Evolutionary conservation across 2,797 vertebrate species (phyloP).

Genomic region (Malacoraja senta): DNA sequence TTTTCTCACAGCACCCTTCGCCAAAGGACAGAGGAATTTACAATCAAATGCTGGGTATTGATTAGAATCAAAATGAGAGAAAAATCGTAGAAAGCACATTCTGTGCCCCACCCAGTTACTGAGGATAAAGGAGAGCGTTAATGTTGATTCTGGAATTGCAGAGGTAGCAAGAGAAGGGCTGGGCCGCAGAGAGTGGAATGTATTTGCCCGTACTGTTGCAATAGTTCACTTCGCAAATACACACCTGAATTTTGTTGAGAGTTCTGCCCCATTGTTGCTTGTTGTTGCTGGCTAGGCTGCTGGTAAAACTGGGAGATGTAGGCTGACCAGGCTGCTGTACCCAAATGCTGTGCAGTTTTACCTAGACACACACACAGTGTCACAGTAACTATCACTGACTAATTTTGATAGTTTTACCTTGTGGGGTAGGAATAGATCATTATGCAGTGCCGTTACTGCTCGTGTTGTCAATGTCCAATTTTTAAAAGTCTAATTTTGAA

Average conservation of each 20-base stretch:
- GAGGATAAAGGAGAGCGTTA: background rate
- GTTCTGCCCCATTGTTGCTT: conserved; percentile 32
- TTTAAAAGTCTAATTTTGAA: background rate
- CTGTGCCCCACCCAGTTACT: background rate
- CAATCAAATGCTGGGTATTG: background rate
- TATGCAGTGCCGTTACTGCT: background rate
- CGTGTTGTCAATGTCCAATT: background rate
- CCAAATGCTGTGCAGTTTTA: conserved; percentile 35
- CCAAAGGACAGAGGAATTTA: background rate
- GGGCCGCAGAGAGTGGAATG: background rate
- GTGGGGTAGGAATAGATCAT: conserved; percentile 16
- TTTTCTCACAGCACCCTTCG: background rate
- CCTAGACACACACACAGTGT: conserved; percentile 36
- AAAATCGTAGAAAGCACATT: background rate
- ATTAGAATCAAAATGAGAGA: background rate
- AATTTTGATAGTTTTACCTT: conserved; percentile 11
- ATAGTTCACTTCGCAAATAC: conserved; percentile 16
- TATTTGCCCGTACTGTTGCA: background rate
- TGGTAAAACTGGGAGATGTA: conserved; percentile 37
- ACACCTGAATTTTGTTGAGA: conserved; percentile 35
- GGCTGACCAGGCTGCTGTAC: conserved; percentile 34
- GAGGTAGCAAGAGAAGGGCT: background rate
- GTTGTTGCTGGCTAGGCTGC: conserved; percentile 30
- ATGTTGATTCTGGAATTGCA: background rate
- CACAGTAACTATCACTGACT: conserved; percentile 28